These are phyloP conservation scores for Thalassaphorura encarpata DNA, from an alignment of 1,140 invertebrate species.

Conservation along the genomic window DNA sequence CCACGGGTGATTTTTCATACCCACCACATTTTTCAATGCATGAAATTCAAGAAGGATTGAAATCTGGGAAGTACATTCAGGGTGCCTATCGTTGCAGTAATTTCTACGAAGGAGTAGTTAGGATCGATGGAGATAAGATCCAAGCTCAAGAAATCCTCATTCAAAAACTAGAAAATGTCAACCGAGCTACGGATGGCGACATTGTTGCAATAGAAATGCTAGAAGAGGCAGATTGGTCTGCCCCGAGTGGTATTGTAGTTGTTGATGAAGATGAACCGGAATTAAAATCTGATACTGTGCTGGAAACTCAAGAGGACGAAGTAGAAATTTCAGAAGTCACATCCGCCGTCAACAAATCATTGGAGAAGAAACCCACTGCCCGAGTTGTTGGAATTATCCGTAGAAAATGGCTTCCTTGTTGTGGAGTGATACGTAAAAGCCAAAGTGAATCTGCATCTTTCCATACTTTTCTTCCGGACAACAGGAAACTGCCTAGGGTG, in stretches of 20 bases:
- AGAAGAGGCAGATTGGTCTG: conserved; percentile 79
- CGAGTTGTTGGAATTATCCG: conserved; percentile 88
- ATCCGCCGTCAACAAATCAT: neutral
- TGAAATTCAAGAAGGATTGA: conserved; percentile 66
- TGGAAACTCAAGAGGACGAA: conserved; percentile 54
- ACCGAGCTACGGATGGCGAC: conserved; percentile 91
- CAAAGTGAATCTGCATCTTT: conserved; percentile 55
- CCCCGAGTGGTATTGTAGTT: conserved; percentile 67
- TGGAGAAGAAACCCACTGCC: conserved; percentile 55
- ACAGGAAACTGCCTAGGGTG: conserved; percentile 79
- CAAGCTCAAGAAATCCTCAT: conserved; percentile 51
- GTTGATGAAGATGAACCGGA: conserved; percentile 52
- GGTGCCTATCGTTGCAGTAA: conserved; percentile 82
- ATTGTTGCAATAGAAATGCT: conserved; percentile 84
- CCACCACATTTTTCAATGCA: conserved; percentile 71
- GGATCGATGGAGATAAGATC: conserved; percentile 63
- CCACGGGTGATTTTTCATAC: conserved; percentile 42
- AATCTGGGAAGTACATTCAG: conserved; percentile 64
- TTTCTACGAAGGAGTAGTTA: conserved; percentile 86
- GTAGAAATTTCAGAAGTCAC: conserved; percentile 31
- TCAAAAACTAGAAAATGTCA: conserved; percentile 77
- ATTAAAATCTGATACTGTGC: conserved; percentile 28
- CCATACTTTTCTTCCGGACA: conserved; percentile 82
- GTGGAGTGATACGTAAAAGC: conserved; percentile 81
- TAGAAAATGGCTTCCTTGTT: conserved; percentile 93